phyloP scores from a whole-genome alignment of 2,888 invertebrate species.

The Phalera bucephala region DNA sequence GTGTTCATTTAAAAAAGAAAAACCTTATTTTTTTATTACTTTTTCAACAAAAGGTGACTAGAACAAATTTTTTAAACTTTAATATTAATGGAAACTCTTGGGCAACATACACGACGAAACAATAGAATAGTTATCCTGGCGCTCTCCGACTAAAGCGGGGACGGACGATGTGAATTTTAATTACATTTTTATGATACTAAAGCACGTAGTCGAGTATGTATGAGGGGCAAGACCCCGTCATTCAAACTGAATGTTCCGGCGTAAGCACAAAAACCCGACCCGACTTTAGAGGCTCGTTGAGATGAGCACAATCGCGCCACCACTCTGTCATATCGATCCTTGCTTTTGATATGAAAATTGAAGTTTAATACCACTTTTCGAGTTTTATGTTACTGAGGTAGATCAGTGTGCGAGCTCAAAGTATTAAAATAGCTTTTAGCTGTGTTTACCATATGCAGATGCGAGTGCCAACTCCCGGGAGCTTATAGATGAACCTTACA shows the following conservation, averaged over 20 bases:
- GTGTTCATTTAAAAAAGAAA: too few species aligned
- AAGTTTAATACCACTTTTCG: conserved; percentile 28
- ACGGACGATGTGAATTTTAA: conserved; percentile 75
- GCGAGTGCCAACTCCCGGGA: background rate
- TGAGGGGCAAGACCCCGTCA: conserved; percentile 59
- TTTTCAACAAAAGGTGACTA: conserved; percentile 21
- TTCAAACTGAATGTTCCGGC: conserved; percentile 62
- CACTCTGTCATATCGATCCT: conserved; percentile 36
- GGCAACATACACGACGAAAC: conserved; percentile 45
- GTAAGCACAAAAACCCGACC: conserved; percentile 60
- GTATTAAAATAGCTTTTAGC: conserved; percentile 5
- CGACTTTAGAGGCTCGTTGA: conserved; percentile 53
- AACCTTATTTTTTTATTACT: too few species aligned
- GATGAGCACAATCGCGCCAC: conserved; percentile 44
- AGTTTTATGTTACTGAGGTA: conserved; percentile 17
- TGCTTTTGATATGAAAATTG: conserved; percentile 45
- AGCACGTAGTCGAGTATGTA: conserved; percentile 69
- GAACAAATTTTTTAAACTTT: conserved; percentile 26
- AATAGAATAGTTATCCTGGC: conserved; percentile 62
- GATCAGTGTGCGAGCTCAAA: conserved; percentile 5
- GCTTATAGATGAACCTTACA: background rate
- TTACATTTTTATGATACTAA: conserved; percentile 78
- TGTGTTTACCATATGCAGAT: background rate
- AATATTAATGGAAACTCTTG: conserved; percentile 36
- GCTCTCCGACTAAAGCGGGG: conserved; percentile 45